Conservation (phyloP, 1,140 invertebrate species). For the Drosophila tani region DNA sequence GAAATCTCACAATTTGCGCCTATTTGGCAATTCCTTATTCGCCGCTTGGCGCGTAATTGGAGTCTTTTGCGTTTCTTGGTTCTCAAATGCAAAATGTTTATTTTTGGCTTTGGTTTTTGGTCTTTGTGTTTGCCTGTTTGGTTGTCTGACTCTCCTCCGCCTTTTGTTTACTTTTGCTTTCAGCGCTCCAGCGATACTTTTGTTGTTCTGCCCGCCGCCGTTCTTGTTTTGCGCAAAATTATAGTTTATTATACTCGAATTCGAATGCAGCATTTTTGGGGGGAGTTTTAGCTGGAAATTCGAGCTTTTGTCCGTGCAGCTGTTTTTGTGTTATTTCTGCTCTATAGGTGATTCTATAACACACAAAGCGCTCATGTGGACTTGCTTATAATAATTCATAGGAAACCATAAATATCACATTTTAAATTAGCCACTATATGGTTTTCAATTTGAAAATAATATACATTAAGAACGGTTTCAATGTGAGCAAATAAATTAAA, state of each 20-base stretch:
- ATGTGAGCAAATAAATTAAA: neutral
- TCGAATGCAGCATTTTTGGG: conserved; percentile 6
- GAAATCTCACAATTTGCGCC: conserved; percentile 32
- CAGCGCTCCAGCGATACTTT: conserved; percentile 37
- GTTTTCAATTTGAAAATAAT: no score
- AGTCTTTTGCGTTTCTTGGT: conserved; percentile 50
- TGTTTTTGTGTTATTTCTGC: conserved; percentile 31
- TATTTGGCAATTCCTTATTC: conserved; percentile 59
- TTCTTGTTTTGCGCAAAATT: conserved; percentile 53
- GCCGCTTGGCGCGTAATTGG: conserved; percentile 60
- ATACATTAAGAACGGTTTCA: neutral
- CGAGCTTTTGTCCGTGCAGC: conserved; percentile 64
- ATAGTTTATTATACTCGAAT: conserved; percentile 59
- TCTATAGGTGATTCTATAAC: conserved; percentile 24
- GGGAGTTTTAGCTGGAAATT: conserved; percentile 58
- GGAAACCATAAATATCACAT: conserved; percentile 36
- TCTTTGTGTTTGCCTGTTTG: conserved; percentile 36
- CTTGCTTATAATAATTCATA: conserved; percentile 22
- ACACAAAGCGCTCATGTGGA: conserved; percentile 22
- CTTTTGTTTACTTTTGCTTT: conserved; percentile 66
- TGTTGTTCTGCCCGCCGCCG: conserved; percentile 19
- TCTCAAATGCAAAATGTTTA: conserved; percentile 67
- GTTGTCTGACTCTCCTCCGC: conserved; percentile 39
- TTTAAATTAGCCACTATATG: conserved; percentile 1
- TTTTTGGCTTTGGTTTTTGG: conserved; percentile 63